Evolutionary conservation across 2,113 vertebrate species (phyloP).

Genomic region (Chinchilla lanigera): DNA sequence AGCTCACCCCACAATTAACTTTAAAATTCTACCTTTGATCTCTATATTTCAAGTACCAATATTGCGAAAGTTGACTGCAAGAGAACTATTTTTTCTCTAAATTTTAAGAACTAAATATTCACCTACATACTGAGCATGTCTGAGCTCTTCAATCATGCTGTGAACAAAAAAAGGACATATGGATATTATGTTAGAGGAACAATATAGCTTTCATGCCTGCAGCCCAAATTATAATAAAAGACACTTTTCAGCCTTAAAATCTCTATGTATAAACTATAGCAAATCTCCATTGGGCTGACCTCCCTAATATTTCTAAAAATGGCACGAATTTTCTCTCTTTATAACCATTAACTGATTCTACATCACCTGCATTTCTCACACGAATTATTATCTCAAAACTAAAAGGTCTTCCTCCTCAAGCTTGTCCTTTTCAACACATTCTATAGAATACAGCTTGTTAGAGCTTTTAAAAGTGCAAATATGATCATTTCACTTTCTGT

Average conservation of each 20-base stretch:
- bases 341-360: neutral
- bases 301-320: neutral
- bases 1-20: neutral
- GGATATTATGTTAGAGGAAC: neutral
- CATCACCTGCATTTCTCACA: neutral
- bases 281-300: neutral
- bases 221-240: conserved; percentile 32
- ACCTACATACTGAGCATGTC: neutral
- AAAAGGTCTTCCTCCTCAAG: neutral
- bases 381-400: neutral
- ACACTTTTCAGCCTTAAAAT: neutral
- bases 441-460: neutral
- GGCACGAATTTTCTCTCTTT: neutral
- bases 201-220: neutral
- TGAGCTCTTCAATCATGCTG: neutral
- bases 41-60: conserved; percentile 2
- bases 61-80: neutral
- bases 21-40: neutral
- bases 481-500: neutral
- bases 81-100: neutral
- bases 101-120: neutral
- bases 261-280: neutral
- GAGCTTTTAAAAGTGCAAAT: conserved; percentile 22
- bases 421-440: neutral
- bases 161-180: neutral